Base-by-base conservation (phyloP, 2,888 invertebrate genomes). In the Myopa tessellatipennis region DNA sequence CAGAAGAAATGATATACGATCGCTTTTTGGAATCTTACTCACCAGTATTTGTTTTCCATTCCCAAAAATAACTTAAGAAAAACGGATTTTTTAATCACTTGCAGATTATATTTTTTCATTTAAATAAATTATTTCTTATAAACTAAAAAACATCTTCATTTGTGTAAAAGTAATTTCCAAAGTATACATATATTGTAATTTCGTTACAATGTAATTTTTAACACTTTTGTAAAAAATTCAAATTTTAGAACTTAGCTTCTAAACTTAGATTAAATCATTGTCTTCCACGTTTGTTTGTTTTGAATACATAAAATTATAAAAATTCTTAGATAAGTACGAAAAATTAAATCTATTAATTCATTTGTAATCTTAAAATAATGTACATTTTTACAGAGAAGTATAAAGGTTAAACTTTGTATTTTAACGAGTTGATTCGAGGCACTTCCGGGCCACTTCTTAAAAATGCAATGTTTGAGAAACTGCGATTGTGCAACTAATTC, bases 41-140 rank as follows among this genome's bases (percentile, higher is more conserved):
- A 6, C 45, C 45, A 2, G 2, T 26, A 26, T 26, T 26, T 26
- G 26, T 26, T 26, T 26, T 26, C 26, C 2, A 26, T 26, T 26
- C 26, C 1, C 2, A 26, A 1, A 26, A 26, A 26, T 26, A 70
- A 70, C 8, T 6, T 55, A 70, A 70, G 50, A 16, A 8, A 18
- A n/a, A n/a, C 26, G 26, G 26, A 26, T 26, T 26, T 4, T 70
- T 50, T 14, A 55, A 70, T 34, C 50, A n/a, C 36, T 70, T 16
- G 45, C 55, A 58, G 73, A 76, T 79, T 79, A 74, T 72, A 79
- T 52, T 71, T 73, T 79, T 69, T 77, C 67, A 73, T 72, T 83
- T 79, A 74, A 86, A 86, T 86, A 86, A 86, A 85, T 86, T 81
- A 80, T 79, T 80, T 77, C 85, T 85, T 85, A 85, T 84, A 85